Conservation (phyloP, 2,797 vertebrate species). For the Uromys caudimaculatus region DNA sequence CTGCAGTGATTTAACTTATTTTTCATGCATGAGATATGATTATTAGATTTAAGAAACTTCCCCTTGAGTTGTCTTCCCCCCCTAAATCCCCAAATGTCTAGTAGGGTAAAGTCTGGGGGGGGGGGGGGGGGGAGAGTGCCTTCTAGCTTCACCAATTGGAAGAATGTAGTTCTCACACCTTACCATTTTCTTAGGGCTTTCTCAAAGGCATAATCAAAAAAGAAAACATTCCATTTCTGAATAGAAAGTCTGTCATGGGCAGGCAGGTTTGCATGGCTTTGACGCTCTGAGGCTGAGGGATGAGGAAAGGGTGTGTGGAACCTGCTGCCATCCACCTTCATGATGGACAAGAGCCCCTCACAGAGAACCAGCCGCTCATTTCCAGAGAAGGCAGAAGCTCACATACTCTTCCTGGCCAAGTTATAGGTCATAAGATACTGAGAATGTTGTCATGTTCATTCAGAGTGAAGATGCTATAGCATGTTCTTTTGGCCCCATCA, state of each 20-base stretch:
- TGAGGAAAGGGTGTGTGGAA: not conserved
- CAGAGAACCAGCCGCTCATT: not conserved
- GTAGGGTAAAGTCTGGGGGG: not conserved
- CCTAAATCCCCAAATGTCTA: not conserved
- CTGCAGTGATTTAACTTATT: not conserved
- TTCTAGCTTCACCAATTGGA: not conserved
- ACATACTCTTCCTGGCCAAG: not conserved
- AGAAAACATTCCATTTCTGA: not conserved
- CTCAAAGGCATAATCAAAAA: not conserved
- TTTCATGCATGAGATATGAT: not conserved
- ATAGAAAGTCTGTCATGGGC: not conserved
- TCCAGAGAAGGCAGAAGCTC: not conserved
- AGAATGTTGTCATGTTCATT: not conserved
- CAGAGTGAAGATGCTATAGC: not conserved
- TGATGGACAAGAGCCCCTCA: not conserved
- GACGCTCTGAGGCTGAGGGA: not conserved
- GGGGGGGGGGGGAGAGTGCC: rapidly evolving
- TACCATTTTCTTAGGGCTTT: not conserved
- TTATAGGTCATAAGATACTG: not conserved
- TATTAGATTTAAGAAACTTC: not conserved
- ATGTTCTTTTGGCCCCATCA: not conserved
- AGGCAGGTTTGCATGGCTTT: not conserved
- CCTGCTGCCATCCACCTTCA: not conserved
- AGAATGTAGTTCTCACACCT: not conserved
- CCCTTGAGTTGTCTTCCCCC: not conserved